Evolutionary conservation across 2,113 vertebrate species (phyloP).

Genomic region (Greenwoodochromis staneri): DNA sequence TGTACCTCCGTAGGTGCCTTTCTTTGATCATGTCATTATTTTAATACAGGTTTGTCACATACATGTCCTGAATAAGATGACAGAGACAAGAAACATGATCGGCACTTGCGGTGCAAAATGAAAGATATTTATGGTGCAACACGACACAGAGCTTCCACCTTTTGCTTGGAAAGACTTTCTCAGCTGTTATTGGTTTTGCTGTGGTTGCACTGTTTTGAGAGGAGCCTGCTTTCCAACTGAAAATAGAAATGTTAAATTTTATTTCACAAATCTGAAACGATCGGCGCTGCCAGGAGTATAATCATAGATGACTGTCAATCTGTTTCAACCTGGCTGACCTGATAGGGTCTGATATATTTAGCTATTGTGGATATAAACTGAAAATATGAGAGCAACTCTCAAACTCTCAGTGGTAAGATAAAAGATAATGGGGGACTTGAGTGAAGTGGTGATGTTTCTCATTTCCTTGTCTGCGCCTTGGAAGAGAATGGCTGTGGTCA

Average conservation of each 20-base stretch:
- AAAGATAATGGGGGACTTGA: conserved; percentile 56
- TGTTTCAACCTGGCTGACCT: conserved; percentile 41
- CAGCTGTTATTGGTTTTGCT: conserved; percentile 40
- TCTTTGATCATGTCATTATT: conserved; percentile 64
- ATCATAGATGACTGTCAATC: conserved; percentile 55
- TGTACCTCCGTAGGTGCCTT: conserved; percentile 22
- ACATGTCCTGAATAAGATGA: conserved; percentile 44
- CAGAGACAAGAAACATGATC: conserved; percentile 43
- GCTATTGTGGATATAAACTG: conserved; percentile 42
- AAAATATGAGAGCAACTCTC: conserved; percentile 49
- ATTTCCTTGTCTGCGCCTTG: conserved; percentile 41
- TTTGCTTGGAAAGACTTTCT: conserved; percentile 20
- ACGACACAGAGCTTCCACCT: conserved; percentile 45
- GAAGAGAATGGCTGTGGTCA: conserved; percentile 55
- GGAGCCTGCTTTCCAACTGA: conserved; percentile 33
- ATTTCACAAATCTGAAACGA: conserved; percentile 41
- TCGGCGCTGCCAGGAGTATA: conserved; percentile 14
- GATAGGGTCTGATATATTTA: conserved; percentile 58
- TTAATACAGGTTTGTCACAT: conserved; percentile 31
- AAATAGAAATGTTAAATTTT: conserved; percentile 53
- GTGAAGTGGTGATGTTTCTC: conserved; percentile 51
- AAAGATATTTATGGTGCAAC: conserved; percentile 55
- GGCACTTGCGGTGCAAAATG: conserved; percentile 43
- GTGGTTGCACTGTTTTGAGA: conserved; percentile 24
- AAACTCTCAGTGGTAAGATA: conserved; percentile 47